Base-by-base conservation (phyloP, 1,140 invertebrate species). In the Ridgeia piscesae region DNA sequence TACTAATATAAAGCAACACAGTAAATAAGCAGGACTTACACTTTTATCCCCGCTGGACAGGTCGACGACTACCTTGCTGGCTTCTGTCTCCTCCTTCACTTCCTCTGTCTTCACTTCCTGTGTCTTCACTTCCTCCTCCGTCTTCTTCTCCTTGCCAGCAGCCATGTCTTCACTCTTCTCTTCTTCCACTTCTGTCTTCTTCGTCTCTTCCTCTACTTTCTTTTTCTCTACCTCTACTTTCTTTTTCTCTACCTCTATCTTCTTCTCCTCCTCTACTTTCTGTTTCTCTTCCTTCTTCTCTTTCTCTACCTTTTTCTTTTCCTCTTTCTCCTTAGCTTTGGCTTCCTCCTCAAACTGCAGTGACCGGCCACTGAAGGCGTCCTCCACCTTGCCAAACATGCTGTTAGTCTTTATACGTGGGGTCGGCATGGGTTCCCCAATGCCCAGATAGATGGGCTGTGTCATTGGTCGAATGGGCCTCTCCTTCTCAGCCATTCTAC, bases 321-420 rank as follows among this genome's bases (percentile, higher is more conserved):
- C 42, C 42, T 42, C 42, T 42, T 42, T 92, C 42, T 58, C 42
- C 33, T 91, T 93, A 17, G 34, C 89, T 88, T 92, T 92, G 1
- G 92, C 92, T 88, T 92, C 93, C 92, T 94, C 94, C 1, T 94
- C 94, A 6, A 94, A 94, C 91, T 95, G 88, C 34, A 93, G 93
- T 21, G 94, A 94, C 17, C 35, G 35, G n/a, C 35, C 91, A 42
- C 35, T 58, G 93, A 94, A 95, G 35, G 95, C 95, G 91, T 95
- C 95, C 0, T 94, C 94, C 14, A 95, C 94, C 89, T 95, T 94
- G 14, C 95, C 95, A 92, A 95, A 95, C 89, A 95, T 94, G 34
- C 95, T 94, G 14, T 94, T 95, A n/a, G 94, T 94, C 33, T 95
- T 89, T 31, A 94, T 93, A 11, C 95, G 89, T 2, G 95, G 93